Evolutionary conservation across 2,797 vertebrate genomes (phyloP), one percentile per base, ranked within the genome.

Genomic region (Sebastes iracundus): DNA sequence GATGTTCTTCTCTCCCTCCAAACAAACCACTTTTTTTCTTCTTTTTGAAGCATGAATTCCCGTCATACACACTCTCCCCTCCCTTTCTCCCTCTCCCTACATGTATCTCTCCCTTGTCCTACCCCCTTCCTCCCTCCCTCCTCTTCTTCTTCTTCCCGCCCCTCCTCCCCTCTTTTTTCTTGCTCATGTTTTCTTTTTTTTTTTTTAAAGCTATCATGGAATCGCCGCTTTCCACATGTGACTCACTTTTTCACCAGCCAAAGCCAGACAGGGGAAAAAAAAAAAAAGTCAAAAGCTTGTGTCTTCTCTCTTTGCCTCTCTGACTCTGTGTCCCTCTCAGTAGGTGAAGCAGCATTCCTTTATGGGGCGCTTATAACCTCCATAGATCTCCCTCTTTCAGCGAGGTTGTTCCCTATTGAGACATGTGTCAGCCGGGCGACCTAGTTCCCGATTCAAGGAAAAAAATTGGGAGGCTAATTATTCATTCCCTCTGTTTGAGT

Each of bases 191-290:
- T 83, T 84, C 55, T 63, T 46, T 72, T 70, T 74, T 64, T 73
- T 38, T 83, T 87, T 86, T 82, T 82, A 42, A 75, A 74, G 79
- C 89, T 85, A 90, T 92, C 86, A 90, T 88, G 76, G 85, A 92
- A 86, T 93, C 73, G 68, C 82, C 83, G 77, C 90, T 94, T 93
- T 94, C 92, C 90, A 91, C 89, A 90, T 93, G 90, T 95, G 94
- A 95, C 91, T 95, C 93, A 95, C 83, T 95, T 92, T 93, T 95
- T 94, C 91, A 93, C 87, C 81, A 91, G 84, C 82, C 73, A 79
- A 87, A 84, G 92, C 95, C 92, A 95, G 92, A 93, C 88, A 80
- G 86, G 82, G n/a, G 81, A 12, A 53, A 56, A 63, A 88, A 75
- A 74, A 60, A 75, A 84, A 83, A 88, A 89, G 87, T 88, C 79